Percentiles rank a stretch among this genome's conserved stretches.
Evolutionary conservation across 2,113 vertebrate species (phyloP).

Genomic region (Xenopus borealis): DNA sequence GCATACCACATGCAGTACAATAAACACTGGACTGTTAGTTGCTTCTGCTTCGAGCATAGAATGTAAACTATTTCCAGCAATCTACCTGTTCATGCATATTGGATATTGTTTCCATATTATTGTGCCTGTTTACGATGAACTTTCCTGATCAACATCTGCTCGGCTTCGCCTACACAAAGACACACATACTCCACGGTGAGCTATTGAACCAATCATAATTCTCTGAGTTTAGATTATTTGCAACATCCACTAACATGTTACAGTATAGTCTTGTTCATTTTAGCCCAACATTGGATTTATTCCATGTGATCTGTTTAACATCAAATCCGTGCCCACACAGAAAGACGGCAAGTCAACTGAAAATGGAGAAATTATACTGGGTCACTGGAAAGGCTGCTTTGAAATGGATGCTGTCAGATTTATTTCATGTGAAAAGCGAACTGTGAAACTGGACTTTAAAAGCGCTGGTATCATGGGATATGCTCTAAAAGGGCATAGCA

Average conservation of each 20-base stretch:
- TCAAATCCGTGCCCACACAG: slow-evolving; percentile 16
- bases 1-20: neutral
- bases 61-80: neutral
- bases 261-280: neutral
- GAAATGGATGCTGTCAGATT: slow-evolving; percentile 53
- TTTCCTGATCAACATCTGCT: neutral
- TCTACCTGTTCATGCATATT: neutral
- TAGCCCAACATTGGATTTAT: neutral
- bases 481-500: slow-evolving; percentile 20
- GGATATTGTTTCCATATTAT: neutral
- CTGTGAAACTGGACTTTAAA: slow-evolving; percentile 29
- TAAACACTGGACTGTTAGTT: neutral
- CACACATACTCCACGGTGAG: neutral
- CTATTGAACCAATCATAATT: slow-evolving; percentile 7
- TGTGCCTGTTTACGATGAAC: neutral
- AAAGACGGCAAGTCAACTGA: neutral
- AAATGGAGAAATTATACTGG: slow-evolving; percentile 35
- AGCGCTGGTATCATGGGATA: slow-evolving; percentile 21
- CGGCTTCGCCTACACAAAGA: too few relatives aligned
- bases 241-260: slow-evolving; percentile 6
- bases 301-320: slow-evolving; percentile 28
- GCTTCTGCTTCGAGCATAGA: neutral
- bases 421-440: slow-evolving; percentile 47
- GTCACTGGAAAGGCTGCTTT: slow-evolving; percentile 41
- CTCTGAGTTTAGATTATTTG: neutral